Evolutionary conservation across 2,797 vertebrate species (phyloP).

Genomic region (Tapera naevia): DNA sequence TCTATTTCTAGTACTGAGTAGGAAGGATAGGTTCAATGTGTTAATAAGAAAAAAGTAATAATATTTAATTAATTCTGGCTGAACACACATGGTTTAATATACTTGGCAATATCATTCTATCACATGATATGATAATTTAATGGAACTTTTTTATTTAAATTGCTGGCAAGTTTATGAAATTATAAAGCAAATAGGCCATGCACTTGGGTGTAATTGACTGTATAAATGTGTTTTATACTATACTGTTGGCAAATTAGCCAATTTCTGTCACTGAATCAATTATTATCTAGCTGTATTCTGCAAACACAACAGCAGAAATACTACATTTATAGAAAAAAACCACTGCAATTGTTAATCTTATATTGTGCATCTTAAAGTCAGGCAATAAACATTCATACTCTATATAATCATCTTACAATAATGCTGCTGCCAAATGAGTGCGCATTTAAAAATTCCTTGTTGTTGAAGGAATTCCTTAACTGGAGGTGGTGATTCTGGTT

Average conservation of each 20-base stretch:
- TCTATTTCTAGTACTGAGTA: conserved; percentile 78
- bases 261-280: conserved; percentile 82
- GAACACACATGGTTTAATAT: conserved; percentile 86
- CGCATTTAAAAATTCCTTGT: conserved; percentile 72
- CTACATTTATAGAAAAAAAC: conserved; percentile 69
- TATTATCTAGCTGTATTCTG: conserved; percentile 78
- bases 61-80: conserved; percentile 87
- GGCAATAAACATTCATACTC: conserved; percentile 75
- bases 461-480: conserved; percentile 48
- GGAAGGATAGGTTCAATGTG: conserved; percentile 80
- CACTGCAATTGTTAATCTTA: conserved; percentile 73
- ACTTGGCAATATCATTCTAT: conserved; percentile 84
- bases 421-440: conserved; percentile 66
- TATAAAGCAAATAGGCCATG: conserved; percentile 86
- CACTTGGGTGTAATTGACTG: conserved; percentile 86
- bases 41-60: conserved; percentile 87
- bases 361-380: conserved; percentile 71
- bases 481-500: conserved; percentile 38
- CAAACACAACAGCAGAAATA: conserved; percentile 80
- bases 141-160: conserved; percentile 87
- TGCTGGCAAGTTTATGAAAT: conserved; percentile 87
- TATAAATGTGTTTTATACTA: conserved; percentile 85
- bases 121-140: conserved; percentile 86
- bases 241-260: conserved; percentile 83
- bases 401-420: conserved; percentile 73